These are phyloP conservation scores for Corythornis leucogaster DNA, from an alignment of 2,797 vertebrate species.

Conservation along the genomic window DNA sequence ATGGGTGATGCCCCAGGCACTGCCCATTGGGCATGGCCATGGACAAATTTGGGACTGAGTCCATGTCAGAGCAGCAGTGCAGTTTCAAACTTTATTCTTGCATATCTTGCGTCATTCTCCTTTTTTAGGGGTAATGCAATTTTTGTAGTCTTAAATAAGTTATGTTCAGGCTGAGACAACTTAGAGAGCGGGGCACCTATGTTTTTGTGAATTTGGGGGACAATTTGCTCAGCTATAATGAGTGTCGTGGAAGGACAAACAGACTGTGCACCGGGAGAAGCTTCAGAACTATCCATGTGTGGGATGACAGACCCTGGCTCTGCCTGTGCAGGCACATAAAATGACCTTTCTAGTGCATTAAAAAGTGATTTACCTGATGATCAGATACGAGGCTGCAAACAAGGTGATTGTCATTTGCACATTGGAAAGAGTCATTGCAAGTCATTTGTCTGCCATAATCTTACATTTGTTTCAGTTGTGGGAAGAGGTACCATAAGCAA, in stretches of 20 bases:
- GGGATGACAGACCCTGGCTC: background rate
- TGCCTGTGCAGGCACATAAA: background rate
- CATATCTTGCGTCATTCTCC: background rate
- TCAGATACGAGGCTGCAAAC: accelerated
- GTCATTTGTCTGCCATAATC: background rate
- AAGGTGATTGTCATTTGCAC: background rate
- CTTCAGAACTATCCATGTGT: background rate
- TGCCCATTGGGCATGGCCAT: background rate
- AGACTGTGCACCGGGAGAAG: background rate
- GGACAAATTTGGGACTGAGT: background rate
- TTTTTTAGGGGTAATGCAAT: background rate
- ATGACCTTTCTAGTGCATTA: background rate
- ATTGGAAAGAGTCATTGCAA: background rate
- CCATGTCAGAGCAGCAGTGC: background rate
- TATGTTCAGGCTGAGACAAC: background rate
- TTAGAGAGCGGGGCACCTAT: background rate
- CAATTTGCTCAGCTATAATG: background rate
- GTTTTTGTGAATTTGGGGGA: background rate
- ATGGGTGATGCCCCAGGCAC: background rate
- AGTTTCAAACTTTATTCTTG: background rate
- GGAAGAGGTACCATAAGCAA: background rate
- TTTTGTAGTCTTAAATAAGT: background rate
- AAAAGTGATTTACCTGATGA: background rate
- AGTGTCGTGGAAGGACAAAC: background rate
- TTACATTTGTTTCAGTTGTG: background rate